Evolutionary conservation across 2,113 vertebrate genomes (phyloP).

Genomic region (Stigmatopora nigra): DNA sequence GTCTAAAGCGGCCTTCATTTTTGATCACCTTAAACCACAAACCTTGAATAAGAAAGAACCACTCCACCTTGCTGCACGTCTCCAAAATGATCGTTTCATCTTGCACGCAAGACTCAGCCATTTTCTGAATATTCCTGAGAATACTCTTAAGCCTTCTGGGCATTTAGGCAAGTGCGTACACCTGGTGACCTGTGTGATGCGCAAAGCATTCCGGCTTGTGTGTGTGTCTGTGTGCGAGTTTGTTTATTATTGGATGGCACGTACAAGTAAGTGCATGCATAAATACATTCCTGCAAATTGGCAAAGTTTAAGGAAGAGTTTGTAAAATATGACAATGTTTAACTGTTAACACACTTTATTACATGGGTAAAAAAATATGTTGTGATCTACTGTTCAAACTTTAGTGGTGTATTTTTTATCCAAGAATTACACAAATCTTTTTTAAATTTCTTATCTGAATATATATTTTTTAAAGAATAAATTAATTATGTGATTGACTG

Average conservation of each 20-base stretch:
- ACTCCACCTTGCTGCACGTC: constrained; percentile 26
- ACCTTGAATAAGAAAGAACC: constrained; percentile 31
- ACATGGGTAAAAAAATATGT: too few species aligned
- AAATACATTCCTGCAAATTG: neutral
- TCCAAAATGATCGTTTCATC: constrained; percentile 26
- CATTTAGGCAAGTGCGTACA: constrained; percentile 2
- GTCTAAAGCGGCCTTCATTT: constrained; percentile 36
- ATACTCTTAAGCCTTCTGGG: neutral
- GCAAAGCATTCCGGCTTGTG: neutral
- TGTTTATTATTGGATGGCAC: too few species aligned
- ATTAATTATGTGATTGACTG: too few species aligned
- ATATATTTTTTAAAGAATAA: too few species aligned
- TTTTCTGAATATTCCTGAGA: constrained; percentile 2
- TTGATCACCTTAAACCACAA: constrained; percentile 48
- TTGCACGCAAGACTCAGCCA: constrained; percentile 13
- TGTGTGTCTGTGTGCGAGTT: constrained; percentile 6
- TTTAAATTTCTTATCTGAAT: too few species aligned
- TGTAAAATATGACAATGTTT: too few species aligned
- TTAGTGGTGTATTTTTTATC: too few species aligned
- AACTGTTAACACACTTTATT: too few species aligned
- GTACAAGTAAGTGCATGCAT: constrained; percentile 9
- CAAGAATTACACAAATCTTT: too few species aligned
- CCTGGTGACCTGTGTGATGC: neutral
- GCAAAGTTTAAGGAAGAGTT: too few species aligned
- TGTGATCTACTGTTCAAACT: too few species aligned